A percentile compares a stretch with the other conserved stretches of the same genome.
phyloP scores from a whole-genome alignment of 2,888 invertebrate species.

The Mythimna lalbum region DNA sequence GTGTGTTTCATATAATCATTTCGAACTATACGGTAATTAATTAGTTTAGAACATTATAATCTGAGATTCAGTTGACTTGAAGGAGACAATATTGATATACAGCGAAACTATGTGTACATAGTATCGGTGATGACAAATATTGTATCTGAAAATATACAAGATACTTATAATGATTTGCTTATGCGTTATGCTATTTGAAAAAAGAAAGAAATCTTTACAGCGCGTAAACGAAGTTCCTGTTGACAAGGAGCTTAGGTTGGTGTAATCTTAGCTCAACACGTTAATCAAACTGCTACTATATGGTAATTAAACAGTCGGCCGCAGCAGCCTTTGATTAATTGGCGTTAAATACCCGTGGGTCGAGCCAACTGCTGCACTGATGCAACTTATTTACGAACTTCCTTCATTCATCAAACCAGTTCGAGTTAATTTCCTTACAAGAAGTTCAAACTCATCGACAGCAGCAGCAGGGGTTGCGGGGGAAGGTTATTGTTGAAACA shows the following conservation, averaged over 20 bases:
- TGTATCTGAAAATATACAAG: background rate
- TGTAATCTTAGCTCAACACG: slow-evolving; percentile 21
- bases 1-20: slow-evolving; percentile 24
- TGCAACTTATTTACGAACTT: slow-evolving; percentile 53
- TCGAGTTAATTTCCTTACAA: slow-evolving; percentile 3
- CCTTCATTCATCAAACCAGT: slow-evolving; percentile 44
- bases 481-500: background rate
- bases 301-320: slow-evolving; percentile 24
- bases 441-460: slow-evolving; percentile 26
- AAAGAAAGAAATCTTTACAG: background rate
- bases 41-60: background rate
- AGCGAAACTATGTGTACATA: too few species aligned
- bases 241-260: slow-evolving; percentile 9
- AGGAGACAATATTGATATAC: too few species aligned
- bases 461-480: too few species aligned
- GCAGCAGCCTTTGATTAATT: slow-evolving; percentile 39
- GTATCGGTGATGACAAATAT: background rate
- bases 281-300: slow-evolving; percentile 22
- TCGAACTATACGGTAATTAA: background rate
- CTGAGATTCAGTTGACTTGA: background rate
- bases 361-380: slow-evolving; percentile 43
- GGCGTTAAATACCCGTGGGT: slow-evolving; percentile 6
- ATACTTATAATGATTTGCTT: background rate
- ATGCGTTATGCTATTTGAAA: too few species aligned
- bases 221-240: background rate